Conservation (phyloP, 2,888 invertebrate genomes). For the Agrotis segetum region DNA sequence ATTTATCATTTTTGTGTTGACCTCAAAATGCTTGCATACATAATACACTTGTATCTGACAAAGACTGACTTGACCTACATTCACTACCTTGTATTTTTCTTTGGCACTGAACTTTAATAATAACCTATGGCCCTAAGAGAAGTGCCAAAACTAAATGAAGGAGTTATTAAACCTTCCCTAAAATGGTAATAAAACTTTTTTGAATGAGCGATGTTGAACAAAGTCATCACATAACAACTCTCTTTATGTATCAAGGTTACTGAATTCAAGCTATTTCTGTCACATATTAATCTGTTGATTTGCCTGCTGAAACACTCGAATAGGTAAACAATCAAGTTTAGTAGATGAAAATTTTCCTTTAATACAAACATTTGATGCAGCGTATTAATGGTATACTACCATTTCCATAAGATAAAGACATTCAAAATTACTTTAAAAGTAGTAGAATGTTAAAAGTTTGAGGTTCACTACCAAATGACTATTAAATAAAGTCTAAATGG, state of each 20-base stretch:
- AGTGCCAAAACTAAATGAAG: not conserved
- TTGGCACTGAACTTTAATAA: conserved; percentile 63
- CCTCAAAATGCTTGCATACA: conserved; percentile 74
- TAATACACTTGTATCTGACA: conserved; percentile 70
- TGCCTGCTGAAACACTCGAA: conserved; percentile 24
- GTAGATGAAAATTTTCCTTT: conserved; percentile 21
- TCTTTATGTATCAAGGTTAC: conserved; percentile 54
- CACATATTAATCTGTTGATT: conserved; percentile 55
- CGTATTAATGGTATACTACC: too few relatives aligned
- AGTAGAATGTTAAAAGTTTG: not conserved
- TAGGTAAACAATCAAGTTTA: conserved; percentile 51
- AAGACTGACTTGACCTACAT: conserved; percentile 78
- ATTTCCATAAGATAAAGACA: not conserved
- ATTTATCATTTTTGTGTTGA: conserved; percentile 66
- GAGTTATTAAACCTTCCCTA: conserved; percentile 4
- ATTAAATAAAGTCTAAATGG: not conserved
- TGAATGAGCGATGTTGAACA: conserved; percentile 17
- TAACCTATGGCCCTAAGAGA: conserved; percentile 36
- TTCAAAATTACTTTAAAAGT: not conserved
- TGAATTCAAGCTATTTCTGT: conserved; percentile 57
- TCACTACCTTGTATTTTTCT: conserved; percentile 70
- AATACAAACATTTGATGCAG: not conserved
- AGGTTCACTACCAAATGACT: not conserved
- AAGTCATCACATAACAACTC: conserved; percentile 47
- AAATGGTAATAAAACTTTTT: conserved; percentile 15